A percentile compares a stretch with the other conserved stretches of the same genome.
Evolutionary conservation across 1,140 invertebrate species (phyloP).

Genomic region (Drosophila busckii): DNA sequence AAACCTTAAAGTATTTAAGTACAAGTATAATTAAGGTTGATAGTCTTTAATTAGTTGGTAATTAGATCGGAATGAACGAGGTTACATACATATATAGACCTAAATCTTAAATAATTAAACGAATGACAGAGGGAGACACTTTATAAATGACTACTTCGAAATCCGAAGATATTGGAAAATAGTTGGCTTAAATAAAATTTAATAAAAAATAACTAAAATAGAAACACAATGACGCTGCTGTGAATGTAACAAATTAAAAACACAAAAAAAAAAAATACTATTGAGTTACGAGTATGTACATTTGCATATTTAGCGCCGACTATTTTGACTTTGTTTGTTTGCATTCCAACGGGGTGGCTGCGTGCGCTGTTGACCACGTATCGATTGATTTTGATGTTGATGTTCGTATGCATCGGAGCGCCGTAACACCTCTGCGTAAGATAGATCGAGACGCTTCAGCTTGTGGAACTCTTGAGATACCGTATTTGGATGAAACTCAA

Average conservation of each 20-base stretch:
- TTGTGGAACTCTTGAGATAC: constrained; percentile 90
- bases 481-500: constrained; percentile 85
- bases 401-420: constrained; percentile 81
- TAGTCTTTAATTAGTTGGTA: too few relatives aligned
- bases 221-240: too few relatives aligned
- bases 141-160: neutral
- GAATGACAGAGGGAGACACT: neutral
- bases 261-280: too few relatives aligned
- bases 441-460: constrained; percentile 88
- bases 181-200: neutral
- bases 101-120: too few relatives aligned
- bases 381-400: constrained; percentile 25
- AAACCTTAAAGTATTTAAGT: too few relatives aligned
- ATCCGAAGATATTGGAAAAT: neutral
- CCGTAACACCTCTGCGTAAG: constrained; percentile 89
- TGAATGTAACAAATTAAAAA: too few relatives aligned
- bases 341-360: constrained; percentile 31
- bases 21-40: too few relatives aligned
- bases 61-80: too few relatives aligned
- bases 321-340: constrained; percentile 25
- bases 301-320: constrained; percentile 18
- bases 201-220: neutral
- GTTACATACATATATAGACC: too few relatives aligned
- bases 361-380: constrained; percentile 16
- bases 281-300: too few relatives aligned